These are phyloP conservation scores for Zoroaster sp. DNA, from an alignment of 53 echinoderm and acorn worm species.

Conservation along the genomic window DNA sequence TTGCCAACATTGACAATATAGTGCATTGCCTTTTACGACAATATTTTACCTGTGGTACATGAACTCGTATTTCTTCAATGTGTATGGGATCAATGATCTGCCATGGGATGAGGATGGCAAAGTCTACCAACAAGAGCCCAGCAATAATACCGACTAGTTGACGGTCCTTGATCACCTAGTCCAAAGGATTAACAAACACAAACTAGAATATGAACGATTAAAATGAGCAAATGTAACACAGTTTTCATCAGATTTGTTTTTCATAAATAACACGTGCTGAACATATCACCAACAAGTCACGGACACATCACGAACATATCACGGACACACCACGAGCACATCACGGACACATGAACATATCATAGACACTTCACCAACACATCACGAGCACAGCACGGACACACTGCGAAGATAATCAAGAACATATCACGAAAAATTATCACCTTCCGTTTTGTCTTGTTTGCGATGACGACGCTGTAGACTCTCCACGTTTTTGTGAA, in stretches of 20 bases:
- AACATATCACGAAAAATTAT: too few species aligned
- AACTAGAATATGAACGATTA: background rate
- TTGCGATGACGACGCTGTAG: constrained; percentile 71
- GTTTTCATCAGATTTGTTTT: background rate
- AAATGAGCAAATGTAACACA: background rate
- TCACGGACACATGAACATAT: too few species aligned
- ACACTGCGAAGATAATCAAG: too few species aligned
- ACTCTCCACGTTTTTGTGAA: constrained; percentile 86
- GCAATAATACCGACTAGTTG: constrained; percentile 64
- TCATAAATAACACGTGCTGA: too few species aligned
- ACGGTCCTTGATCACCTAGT: constrained; percentile 76
- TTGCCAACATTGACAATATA: too few species aligned
- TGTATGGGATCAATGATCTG: constrained; percentile 67
- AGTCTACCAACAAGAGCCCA: constrained; percentile 65
- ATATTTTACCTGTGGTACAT: constrained; percentile 60
- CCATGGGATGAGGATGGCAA: constrained; percentile 56
- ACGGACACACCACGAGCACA: too few species aligned
- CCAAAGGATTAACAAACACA: background rate
- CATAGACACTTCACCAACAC: too few species aligned
- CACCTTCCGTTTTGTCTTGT: constrained; percentile 61
- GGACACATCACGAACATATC: too few species aligned
- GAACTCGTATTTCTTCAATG: constrained; percentile 29
- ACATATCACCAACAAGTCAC: too few species aligned
- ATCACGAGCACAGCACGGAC: too few species aligned
- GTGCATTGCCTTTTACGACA: too few species aligned